A percentile compares a stretch with the other conserved stretches of the same genome.
Evolutionary conservation across 2,888 invertebrate species (phyloP).

Genomic region (Icerya purchasi): DNA sequence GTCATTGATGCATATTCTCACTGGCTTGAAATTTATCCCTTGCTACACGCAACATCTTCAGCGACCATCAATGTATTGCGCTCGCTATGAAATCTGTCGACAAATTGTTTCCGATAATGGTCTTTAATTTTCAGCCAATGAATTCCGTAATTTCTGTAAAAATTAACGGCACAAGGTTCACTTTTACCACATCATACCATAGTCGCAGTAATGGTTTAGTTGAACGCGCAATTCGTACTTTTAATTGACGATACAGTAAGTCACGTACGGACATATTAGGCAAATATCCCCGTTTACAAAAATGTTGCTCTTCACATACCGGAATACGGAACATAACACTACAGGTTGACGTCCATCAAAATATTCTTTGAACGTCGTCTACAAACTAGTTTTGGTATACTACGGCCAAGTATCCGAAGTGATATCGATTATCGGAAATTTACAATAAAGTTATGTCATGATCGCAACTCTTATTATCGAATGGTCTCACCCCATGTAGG

Average conservation of each 20-base stretch:
- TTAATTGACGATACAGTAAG: slow-evolving; percentile 3
- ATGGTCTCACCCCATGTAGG: no score
- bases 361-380: no score
- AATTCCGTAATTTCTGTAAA: slow-evolving; percentile 14
- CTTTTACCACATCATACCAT: slow-evolving; percentile 15
- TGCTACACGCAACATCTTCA: slow-evolving; percentile 5
- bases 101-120: slow-evolving; percentile 6
- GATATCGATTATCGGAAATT: no score
- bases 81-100: neutral
- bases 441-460: no score
- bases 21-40: slow-evolving; percentile 18
- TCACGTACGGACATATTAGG: no score
- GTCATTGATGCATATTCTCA: slow-evolving; percentile 10
- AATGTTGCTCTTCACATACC: no score
- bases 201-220: slow-evolving; percentile 15
- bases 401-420: no score
- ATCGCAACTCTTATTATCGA: no score
- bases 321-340: no score
- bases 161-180: slow-evolving; percentile 11
- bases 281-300: no score
- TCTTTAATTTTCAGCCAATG: slow-evolving; percentile 12
- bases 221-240: slow-evolving; percentile 12
- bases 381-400: no score
- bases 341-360: no score
- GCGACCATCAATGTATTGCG: neutral